Base-by-base conservation (phyloP, 2,797 vertebrate species). In the Craterocephalus amniculus region DNA sequence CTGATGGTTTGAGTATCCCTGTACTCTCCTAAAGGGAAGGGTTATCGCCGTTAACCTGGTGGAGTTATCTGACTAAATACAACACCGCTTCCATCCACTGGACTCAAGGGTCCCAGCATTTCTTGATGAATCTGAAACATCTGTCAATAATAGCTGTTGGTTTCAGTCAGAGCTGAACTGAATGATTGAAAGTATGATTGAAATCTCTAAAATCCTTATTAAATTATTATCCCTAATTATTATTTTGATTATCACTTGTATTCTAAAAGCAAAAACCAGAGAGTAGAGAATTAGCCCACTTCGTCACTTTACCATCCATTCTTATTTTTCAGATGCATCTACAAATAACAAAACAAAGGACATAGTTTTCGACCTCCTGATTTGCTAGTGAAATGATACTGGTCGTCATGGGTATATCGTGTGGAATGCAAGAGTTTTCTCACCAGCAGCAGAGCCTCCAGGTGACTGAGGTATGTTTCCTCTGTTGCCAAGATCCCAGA, bases 401-500 rank as follows among this genome's bases (percentile, higher is more conserved):
- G 43, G 20, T 45, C 43, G 20, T 45, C 16, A 45, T 45, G 22
- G 22, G n/a, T 22, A 49, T 12, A 51, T 51, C 2, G 5, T 26
- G 12, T 24, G 10, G 0, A 26, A 4, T 38, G 13, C 40, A 31
- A 72, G 43, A 60, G 64, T 43, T 67, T 36, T 51, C 95, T 95
- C 87, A 99, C 98, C 96, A 99, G 93, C 68, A 99, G 88, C 79
- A 99, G 94, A 0, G 97, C 97, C 87, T 99, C 97, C 84, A 99
- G 88, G 86, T 99, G 98, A 88, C 96, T 96, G 87, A 99, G 92
- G 91, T 99, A 99, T 1, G 95, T 96, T 87, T 99, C 97, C 87
- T 99, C 98, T 1, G 96, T 97, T 83, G 96, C 96, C 87, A 99
- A 91, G 88, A 99, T 99, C 76, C 96, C 98, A 71, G 98, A 99